phyloP scores from a whole-genome alignment of 2,888 invertebrate genomes.

The Erebia ligea region DNA sequence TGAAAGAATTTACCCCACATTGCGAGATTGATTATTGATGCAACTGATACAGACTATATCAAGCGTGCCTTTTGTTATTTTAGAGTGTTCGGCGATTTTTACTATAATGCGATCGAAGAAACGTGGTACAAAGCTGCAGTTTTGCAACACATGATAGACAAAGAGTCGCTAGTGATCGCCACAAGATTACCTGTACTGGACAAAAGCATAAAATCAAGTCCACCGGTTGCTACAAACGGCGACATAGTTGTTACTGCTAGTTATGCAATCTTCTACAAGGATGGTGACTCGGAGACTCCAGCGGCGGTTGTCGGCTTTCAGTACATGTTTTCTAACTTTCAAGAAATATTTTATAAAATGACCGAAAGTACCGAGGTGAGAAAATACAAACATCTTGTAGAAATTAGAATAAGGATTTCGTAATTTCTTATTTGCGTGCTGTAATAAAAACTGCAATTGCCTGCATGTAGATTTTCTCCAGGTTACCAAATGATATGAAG shows the following conservation, averaged over 20 bases:
- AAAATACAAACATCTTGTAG: constrained; percentile 6
- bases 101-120: constrained; percentile 91
- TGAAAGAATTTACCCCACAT: no score
- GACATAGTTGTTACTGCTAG: constrained; percentile 90
- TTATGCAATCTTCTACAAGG: constrained; percentile 92
- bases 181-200: constrained; percentile 85
- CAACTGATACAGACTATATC: not conserved
- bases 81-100: constrained; percentile 90
- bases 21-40: not conserved
- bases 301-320: constrained; percentile 95
- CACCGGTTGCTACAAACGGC: constrained; percentile 65
- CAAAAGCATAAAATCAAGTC: constrained; percentile 59
- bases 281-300: constrained; percentile 89
- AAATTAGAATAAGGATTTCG: not conserved
- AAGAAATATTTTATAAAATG: constrained; percentile 87
- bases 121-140: constrained; percentile 96
- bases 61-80: constrained; percentile 34
- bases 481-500: no score
- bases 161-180: constrained; percentile 90
- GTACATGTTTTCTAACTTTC: constrained; percentile 88
- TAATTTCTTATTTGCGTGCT: not conserved
- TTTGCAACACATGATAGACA: constrained; percentile 90
- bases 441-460: not conserved
- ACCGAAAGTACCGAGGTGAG: constrained; percentile 59
- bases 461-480: no score